phyloP scores from a whole-genome alignment of 2,113 vertebrate genomes.

The Grallaria varia region DNA sequence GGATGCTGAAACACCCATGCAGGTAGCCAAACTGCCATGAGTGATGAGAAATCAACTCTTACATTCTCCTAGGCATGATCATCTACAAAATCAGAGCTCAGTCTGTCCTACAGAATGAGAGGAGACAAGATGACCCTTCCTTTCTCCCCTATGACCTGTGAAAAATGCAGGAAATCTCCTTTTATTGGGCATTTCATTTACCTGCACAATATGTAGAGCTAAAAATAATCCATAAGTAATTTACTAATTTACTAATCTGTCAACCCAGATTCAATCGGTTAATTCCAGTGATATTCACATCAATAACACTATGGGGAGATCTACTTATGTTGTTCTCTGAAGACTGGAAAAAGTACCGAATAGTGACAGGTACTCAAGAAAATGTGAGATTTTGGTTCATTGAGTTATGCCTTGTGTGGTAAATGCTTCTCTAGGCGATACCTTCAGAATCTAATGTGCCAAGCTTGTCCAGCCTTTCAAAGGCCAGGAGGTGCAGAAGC shows the following conservation, averaged over 20 bases:
- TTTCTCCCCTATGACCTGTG: neutral
- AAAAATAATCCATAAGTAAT: neutral
- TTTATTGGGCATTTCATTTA: neutral
- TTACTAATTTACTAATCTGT: neutral
- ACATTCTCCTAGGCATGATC: neutral
- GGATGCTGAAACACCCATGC: neutral
- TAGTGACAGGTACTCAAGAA: neutral
- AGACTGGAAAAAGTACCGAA: neutral
- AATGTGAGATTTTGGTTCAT: neutral
- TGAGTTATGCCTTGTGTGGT: neutral
- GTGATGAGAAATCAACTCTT: neutral
- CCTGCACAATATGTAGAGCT: neutral
- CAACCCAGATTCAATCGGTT: neutral
- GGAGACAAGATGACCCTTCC: neutral
- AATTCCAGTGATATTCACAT: neutral
- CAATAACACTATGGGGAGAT: neutral
- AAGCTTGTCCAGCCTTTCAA: neutral
- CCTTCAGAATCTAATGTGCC: neutral
- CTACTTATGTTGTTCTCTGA: accelerated
- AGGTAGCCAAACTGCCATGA: neutral
- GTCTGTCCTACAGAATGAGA: neutral
- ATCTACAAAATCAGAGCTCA: neutral
- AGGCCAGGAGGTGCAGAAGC: neutral
- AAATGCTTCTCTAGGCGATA: neutral
- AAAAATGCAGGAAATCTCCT: neutral